Conservation (phyloP, 2,113 vertebrate species). For the Melanerpes aurifrons region DNA sequence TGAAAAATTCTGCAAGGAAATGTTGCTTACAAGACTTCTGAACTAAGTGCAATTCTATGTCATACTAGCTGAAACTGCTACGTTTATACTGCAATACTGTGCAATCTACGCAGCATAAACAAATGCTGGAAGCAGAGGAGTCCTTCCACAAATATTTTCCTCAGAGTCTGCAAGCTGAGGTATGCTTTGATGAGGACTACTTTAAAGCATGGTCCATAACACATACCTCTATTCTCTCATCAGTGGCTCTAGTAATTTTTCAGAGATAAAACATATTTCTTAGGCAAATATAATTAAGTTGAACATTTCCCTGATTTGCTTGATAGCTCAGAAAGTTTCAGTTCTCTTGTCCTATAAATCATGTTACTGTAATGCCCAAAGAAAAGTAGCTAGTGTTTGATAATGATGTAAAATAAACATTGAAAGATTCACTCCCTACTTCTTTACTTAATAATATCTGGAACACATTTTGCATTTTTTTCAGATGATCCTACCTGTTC, state of each 20-base stretch:
- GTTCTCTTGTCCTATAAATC: neutral
- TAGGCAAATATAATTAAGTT: neutral
- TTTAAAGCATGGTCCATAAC: neutral
- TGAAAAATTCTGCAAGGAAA: neutral
- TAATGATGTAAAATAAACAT: conserved; percentile 17
- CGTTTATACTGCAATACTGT: neutral
- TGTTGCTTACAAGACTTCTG: neutral
- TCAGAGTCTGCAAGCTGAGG: neutral
- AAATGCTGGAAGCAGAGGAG: neutral
- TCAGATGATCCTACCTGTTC: neutral
- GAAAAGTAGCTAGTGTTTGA: neutral
- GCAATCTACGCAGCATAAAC: neutral
- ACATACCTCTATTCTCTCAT: neutral
- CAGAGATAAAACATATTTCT: neutral
- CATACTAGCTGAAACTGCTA: neutral
- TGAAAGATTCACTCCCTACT: neutral
- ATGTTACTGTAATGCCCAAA: neutral
- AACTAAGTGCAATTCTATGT: neutral
- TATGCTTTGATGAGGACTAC: neutral
- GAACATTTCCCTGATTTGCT: neutral
- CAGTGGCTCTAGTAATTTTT: neutral
- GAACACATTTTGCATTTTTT: neutral
- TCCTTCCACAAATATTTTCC: neutral
- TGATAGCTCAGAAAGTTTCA: neutral
- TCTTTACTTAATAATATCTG: neutral